Evolutionary conservation across 2,888 invertebrate species (phyloP), one percentile per base, ranked within the genome.

Genomic region (Troides aeacus): DNA sequence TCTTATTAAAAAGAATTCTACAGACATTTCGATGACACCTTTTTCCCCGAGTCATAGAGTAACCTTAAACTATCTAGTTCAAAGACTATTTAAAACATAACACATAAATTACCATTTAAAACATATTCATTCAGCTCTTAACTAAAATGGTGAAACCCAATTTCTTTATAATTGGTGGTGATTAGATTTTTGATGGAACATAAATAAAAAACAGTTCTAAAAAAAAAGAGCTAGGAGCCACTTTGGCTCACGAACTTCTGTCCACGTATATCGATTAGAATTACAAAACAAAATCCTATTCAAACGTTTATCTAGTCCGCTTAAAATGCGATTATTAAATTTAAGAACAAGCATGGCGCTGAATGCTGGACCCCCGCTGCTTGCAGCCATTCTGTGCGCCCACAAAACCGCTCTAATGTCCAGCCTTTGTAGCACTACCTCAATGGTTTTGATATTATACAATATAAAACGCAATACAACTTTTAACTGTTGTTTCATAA

Each of bases 291-390:
- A 58, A 62, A 70, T 60, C 21, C 58, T 59, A 36, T 46, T 61
- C 30, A 63, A 63, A 66, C 56, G 67, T 67, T 67, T 64, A 67
- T 71, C 64, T 71, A 71, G 62, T 68, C 61, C 74, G 74, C 79
- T 81, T 78, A 78, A 79, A 83, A 81, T 75, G 83, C 84, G 86
- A 87, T 89, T 88, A 89, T 87, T 88, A 84, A 89, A 88, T 86
- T 85, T 85, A 85, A 81, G 77, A 79, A 80, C 72, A 76, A 77
- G 82, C 79, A 79, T 79, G 79, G 74, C 78, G 75, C 74, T 79
- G 80, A 82, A 76, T 79, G 77, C 73, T 67, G 81, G 79, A 79
- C 82, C 85, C 89, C 88, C 77, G 86, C 83, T 72, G 87, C 63
- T 81, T 65, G 69, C 70, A 75, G 73, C 56, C 80, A 80, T 81